Conservation (phyloP, 2,888 invertebrate genomes). For the Drosophila monieri region DNA sequence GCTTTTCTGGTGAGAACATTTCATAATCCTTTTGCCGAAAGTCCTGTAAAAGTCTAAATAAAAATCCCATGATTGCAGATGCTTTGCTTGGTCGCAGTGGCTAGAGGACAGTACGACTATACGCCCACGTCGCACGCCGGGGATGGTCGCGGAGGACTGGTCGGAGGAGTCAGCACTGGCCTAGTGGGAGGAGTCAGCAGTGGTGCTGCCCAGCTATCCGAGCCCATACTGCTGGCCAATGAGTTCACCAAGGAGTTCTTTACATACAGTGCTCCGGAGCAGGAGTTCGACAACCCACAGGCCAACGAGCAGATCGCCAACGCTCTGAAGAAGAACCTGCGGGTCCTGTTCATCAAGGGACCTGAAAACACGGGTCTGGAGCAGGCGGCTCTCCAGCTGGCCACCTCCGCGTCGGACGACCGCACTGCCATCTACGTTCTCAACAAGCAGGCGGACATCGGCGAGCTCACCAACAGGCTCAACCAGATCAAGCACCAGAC, state of each 20-base stretch:
- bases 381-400: slow-evolving; percentile 77
- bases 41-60: not conserved
- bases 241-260: slow-evolving; percentile 77
- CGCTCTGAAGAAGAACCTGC: slow-evolving; percentile 72
- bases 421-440: slow-evolving; percentile 81
- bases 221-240: slow-evolving; percentile 49
- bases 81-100: slow-evolving; percentile 67
- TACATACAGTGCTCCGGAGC: slow-evolving; percentile 79
- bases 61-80: slow-evolving; percentile 46
- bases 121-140: slow-evolving; percentile 49
- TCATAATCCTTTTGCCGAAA: not conserved
- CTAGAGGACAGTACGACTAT: slow-evolving; percentile 73
- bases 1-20: slow-evolving; percentile 69
- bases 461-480: slow-evolving; percentile 70
- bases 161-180: slow-evolving; percentile 37
- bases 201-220: slow-evolving; percentile 51
- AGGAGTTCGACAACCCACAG: slow-evolving; percentile 69
- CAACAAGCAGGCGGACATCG: slow-evolving; percentile 79
- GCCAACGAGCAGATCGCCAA: slow-evolving; percentile 60
- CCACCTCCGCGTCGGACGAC: slow-evolving; percentile 74
- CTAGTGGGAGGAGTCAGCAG: slow-evolving; percentile 23
- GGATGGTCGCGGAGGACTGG: slow-evolving; percentile 56
- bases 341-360: slow-evolving; percentile 82
- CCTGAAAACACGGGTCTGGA: slow-evolving; percentile 80
- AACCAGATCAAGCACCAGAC: slow-evolving; percentile 63